Base-by-base conservation (phyloP, 2,888 invertebrate species). In the Cataglyphis cursor region DNA sequence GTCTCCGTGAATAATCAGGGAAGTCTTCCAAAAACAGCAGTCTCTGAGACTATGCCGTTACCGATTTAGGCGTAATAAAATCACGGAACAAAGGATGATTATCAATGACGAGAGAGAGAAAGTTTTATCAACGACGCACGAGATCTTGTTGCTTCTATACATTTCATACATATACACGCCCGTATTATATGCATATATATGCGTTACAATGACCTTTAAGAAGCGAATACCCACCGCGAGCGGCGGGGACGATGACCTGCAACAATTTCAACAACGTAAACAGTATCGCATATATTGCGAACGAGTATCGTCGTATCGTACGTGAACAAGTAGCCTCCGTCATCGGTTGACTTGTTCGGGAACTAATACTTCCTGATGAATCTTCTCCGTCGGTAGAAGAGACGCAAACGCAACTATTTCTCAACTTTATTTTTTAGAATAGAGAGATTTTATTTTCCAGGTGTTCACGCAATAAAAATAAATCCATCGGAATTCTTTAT, bases 211-310 rank as follows among this genome's bases (percentile, higher is more conserved):
- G 89, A 89, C 87, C 88, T 87, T 84, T 83, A 84, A 54, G 68
- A 73, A 68, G 70, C 74, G 64, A 82, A 81, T 74, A 81, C 38
- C 64, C 64, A 81, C 38, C 64, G 81, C 74, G 81, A 24, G 28
- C 15, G 54, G 28, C 54, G 44, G 18, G 89, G 88, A 82, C 89
- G 84, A 89, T 89, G 87, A 88, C 89, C 89, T 3, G 31, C 57
- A 82, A 85, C 81, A 83, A 85, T 88, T 89, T 88, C 88, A 89
- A 86, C 86, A 84, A 82, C 88, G 75, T 85, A 86, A 88, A 84
- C 88, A 84, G 82, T 81, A 81, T 68, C 51, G 44, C 44, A 5
- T 15, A 44, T 18, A 70, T 59, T 12, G 41, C 70, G 31, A 41
- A 31, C 44, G 21, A 12, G 9, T 57, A 65, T 54, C 28, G n/a